phyloP scores from a whole-genome alignment of 2,113 vertebrate genomes.

The Semnornis frantzii region DNA sequence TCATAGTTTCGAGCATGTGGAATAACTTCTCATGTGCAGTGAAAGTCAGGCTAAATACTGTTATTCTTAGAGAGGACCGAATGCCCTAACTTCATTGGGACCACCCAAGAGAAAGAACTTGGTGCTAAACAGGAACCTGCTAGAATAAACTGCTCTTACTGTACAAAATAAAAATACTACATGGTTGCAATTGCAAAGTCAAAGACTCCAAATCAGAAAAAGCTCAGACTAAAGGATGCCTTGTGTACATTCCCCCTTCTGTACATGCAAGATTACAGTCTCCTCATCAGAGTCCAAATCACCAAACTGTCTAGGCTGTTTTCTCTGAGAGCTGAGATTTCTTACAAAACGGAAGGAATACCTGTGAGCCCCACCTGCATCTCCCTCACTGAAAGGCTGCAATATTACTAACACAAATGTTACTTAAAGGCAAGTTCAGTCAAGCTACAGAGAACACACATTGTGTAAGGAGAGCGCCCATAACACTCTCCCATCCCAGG shows the following conservation, averaged over 20 bases:
- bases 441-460: not conserved
- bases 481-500: not conserved
- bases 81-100: not conserved
- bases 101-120: not conserved
- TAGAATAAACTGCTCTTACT: not conserved
- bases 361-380: accelerated
- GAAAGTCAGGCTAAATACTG: not conserved
- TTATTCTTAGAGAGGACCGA: not conserved
- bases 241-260: not conserved
- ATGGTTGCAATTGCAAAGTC: not conserved
- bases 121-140: not conserved
- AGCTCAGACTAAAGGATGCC: not conserved
- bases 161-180: not conserved
- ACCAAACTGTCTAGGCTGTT: not conserved
- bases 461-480: not conserved
- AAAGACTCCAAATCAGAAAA: not conserved
- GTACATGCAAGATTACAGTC: not conserved
- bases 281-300: not conserved
- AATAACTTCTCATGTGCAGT: not conserved
- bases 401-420: not conserved
- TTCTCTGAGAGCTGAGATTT: not conserved
- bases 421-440: slow-evolving; percentile 12
- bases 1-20: not conserved
- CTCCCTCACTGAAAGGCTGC: not conserved
- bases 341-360: not conserved